Evolutionary conservation across 2,797 vertebrate species (phyloP).

Genomic region (Somateria mollissima): DNA sequence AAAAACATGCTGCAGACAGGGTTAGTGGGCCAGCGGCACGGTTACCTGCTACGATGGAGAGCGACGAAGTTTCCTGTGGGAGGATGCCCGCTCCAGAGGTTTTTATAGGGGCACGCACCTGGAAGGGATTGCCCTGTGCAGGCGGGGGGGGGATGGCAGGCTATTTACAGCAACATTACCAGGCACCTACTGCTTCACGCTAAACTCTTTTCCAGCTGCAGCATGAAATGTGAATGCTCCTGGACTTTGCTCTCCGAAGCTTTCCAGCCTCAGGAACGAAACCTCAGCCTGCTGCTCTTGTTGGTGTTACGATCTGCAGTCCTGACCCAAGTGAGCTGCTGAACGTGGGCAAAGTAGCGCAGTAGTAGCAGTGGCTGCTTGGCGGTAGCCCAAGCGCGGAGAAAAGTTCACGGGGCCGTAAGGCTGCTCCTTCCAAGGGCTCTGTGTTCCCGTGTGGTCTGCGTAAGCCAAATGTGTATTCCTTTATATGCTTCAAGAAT

Average conservation of each 20-base stretch:
- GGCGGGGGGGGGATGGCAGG: neutral
- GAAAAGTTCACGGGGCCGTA: neutral
- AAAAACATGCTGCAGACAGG: accelerated
- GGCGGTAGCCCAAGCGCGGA: neutral
- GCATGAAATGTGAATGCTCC: neutral
- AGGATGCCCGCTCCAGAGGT: neutral
- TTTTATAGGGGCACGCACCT: conserved; percentile 63
- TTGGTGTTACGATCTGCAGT: accelerated
- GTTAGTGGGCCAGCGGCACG: neutral
- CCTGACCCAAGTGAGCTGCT: neutral
- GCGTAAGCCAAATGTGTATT: too few relatives aligned
- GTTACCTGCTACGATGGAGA: conserved; percentile 28
- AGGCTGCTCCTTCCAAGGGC: neutral
- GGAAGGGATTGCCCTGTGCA: neutral
- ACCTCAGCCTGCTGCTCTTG: accelerated
- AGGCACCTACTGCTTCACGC: neutral
- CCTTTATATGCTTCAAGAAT: neutral
- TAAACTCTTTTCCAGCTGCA: neutral
- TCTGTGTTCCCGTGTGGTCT: too few relatives aligned
- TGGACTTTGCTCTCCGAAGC: neutral
- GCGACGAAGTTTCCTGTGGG: neutral
- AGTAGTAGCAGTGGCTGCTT: conserved; percentile 3
- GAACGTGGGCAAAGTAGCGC: neutral
- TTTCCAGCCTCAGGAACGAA: neutral
- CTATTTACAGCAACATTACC: conserved; percentile 70